Evolutionary conservation across 2,888 invertebrate genomes (phyloP).

Genomic region (Colostygia pectinataria): DNA sequence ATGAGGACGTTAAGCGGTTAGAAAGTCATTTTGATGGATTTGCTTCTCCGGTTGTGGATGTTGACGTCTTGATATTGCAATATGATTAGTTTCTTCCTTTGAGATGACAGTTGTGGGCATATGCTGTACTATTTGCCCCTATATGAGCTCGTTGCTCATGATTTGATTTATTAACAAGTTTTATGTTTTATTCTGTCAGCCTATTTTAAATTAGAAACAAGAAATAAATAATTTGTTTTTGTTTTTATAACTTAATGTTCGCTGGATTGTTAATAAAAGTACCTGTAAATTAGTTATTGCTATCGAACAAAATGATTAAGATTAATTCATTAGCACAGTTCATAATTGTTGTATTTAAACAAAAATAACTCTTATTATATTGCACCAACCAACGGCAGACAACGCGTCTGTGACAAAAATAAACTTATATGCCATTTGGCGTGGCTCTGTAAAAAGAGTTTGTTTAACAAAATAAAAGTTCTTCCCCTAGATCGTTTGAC

Average conservation of each 20-base stretch:
- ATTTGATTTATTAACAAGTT: not conserved
- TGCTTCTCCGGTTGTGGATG: slow-evolving; percentile 25
- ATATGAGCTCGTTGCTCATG: not conserved
- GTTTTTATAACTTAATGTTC: no score
- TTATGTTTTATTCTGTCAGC: not conserved
- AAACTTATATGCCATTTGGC: not conserved
- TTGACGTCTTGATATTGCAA: slow-evolving; percentile 33
- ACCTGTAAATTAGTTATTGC: no score
- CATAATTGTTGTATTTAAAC: no score
- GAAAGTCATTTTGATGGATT: slow-evolving; percentile 42
- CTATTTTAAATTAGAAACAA: no score
- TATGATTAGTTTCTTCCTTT: slow-evolving; percentile 32
- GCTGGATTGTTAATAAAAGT: no score
- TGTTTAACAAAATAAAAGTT: slow-evolving; percentile 33
- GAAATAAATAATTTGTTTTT: no score
- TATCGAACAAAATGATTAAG: no score
- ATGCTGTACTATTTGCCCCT: slow-evolving; percentile 16
- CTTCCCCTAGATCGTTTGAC: slow-evolving; percentile 42
- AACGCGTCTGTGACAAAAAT: not conserved
- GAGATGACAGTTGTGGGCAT: slow-evolving; percentile 12
- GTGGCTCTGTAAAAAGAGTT: slow-evolving; percentile 21
- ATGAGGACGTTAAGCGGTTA: slow-evolving; percentile 49
- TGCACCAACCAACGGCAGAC: not conserved
- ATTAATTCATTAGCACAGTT: no score
- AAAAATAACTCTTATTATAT: no score